Base-by-base conservation (phyloP, 2,113 vertebrate species). In the Brevimyrus niger region DNA sequence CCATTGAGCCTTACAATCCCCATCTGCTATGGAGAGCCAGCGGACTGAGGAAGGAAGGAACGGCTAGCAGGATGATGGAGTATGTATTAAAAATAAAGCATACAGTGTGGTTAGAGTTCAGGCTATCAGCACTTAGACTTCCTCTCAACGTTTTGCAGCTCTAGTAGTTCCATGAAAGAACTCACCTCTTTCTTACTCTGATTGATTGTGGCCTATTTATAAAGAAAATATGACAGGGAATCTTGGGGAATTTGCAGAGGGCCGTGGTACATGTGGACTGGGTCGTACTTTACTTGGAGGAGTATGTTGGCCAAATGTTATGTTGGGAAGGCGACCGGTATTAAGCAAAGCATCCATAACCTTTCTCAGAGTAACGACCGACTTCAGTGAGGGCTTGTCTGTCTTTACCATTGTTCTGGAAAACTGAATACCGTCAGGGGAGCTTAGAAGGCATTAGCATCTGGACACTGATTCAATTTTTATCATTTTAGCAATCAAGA, bases 1-100 rank as follows among this genome's bases (percentile, higher is more conserved):
- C 94, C 92, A 94, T 92, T 92, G 93, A 95, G 95, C 95, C 94
- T 95, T 93, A 94, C 94, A 94, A 94, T 95, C 94, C 94, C 95
- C 95, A 96, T 96, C 95, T 96, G 95, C 94, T 94, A 90, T 91
- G 92, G 92, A 91, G 90, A 93, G 90, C 91, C 91, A 89, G 50
- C 91, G 93, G 93, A 93, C 93, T 94, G 90, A 85, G 87, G 86
- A 89, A 85, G 86, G 10, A 80, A 44, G 0, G 47, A 73, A 7
- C 50, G n/a, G 48, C 44, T 53, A 38, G 19, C 48, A 46, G 88
- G 35, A 55, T 89, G 88, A 89, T 89, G 76, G 88, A 89, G 88
- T 89, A 51, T 48, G 73, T 84, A 55, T 83, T 89, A 89, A 84
- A 47, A 35, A 83, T 23, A 53, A 38, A 44, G 76, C 23, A 46